A percentile compares a stretch with the other conserved stretches of the same genome.
phyloP scores from a whole-genome alignment of 1,140 invertebrate genomes.

The Thaumetopoea pityocampa region DNA sequence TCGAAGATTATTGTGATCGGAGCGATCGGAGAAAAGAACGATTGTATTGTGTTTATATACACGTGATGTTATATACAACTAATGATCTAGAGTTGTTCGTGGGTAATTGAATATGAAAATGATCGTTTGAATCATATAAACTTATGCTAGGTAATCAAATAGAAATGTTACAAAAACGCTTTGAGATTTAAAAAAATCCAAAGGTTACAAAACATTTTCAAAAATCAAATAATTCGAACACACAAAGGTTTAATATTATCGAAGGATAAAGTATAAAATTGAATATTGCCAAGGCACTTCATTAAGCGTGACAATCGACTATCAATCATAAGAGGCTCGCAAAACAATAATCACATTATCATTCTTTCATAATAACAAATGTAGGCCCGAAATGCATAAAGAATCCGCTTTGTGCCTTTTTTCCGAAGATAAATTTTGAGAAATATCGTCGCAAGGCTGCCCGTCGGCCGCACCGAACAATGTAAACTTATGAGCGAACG shows the following conservation, averaged over 20 bases:
- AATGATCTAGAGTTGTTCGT: conserved; percentile 14
- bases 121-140: conserved; percentile 8
- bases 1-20: conserved; percentile 22
- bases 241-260: conserved; percentile 27
- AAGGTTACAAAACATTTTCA: no score
- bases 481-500: conserved; percentile 67
- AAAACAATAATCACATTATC: conserved; percentile 76
- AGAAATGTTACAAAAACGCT: no score
- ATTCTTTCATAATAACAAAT: conserved; percentile 73
- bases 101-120: conserved; percentile 3
- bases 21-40: conserved; percentile 20
- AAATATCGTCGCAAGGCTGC: conserved; percentile 59
- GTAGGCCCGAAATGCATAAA: conserved; percentile 69
- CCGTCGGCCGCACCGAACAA: conserved; percentile 63
- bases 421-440: conserved; percentile 61
- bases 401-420: conserved; percentile 59
- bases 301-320: conserved; percentile 69
- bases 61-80: conserved; percentile 13
- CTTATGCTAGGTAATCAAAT: conserved; percentile 5
- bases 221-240: conserved; percentile 31
- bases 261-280: conserved; percentile 49
- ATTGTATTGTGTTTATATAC: conserved; percentile 21
- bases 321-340: conserved; percentile 70
- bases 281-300: conserved; percentile 58
- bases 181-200: no score